Evolutionary conservation across 2,113 vertebrate genomes (phyloP), one percentile per base, ranked within the genome.

Genomic region (Ptychochromis oligacanthus): DNA sequence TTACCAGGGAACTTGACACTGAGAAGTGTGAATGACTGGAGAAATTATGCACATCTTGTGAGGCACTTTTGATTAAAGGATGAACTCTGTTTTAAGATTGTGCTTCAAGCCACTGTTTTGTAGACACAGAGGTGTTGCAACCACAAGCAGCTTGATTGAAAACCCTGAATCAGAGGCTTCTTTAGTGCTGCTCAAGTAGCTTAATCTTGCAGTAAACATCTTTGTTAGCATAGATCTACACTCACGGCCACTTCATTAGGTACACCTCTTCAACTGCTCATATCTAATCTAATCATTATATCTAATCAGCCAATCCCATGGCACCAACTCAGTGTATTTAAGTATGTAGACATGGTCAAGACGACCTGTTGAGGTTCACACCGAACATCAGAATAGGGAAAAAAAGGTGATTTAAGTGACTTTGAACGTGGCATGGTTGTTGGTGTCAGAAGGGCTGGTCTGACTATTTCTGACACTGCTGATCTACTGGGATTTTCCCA

Each of bases 21-120:
- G 31, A 80, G 67, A 75, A 65, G 62, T 18, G 52, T 43, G 75
- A 65, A 65, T 26, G 62, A n/a, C 17, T 57, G 60, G 59, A 52
- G 65, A 67, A 78, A 61, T 28, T 72, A 82, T 77, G 76, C 62
- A 54, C 61, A 74, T 49, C 58, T 80, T 81, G 60, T 38, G 38
- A 77, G 36, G 64, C 1, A 60, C 79, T 52, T 83, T 24, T 72
- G 49, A 90, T 86, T 54, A 79, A 77, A 80, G 55, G 72, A 83
- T 76, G 10, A 34, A 72, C 65, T 83, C 49, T 87, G 77, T 59
- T 82, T 84, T 24, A 80, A 82, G 64, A 80, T 67, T 15, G 13
- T 24, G 18, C 81, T 75, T 89, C 34, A 75, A 75, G 80, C 5
- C 49, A 13, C 64, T 40, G 31, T 58, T 57, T 80, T 8, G 11